Evolutionary conservation across 1,140 invertebrate genomes (phyloP).

Genomic region (Acromyrmex echinatior): DNA sequence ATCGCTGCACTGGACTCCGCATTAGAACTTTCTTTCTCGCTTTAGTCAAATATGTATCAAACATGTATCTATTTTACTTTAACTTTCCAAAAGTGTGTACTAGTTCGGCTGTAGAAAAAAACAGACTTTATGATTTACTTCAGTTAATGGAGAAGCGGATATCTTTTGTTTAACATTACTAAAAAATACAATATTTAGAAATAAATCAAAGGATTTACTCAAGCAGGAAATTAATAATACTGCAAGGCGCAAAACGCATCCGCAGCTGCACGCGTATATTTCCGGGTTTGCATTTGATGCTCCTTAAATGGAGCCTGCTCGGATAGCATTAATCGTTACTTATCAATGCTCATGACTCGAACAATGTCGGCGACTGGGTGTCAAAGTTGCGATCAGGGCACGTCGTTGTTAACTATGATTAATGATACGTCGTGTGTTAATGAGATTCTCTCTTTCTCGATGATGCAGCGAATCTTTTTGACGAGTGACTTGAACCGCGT

Average conservation of each 20-base stretch:
- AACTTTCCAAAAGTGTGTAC: too few species aligned
- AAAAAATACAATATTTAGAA: background rate
- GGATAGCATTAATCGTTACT: conserved; percentile 74
- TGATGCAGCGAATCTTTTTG: conserved; percentile 55
- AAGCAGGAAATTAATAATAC: background rate
- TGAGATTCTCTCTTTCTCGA: conserved; percentile 58
- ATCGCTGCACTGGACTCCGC: too few species aligned
- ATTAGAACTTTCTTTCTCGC: too few species aligned
- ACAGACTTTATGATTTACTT: too few species aligned
- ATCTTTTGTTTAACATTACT: background rate
- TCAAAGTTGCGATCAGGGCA: conserved; percentile 46
- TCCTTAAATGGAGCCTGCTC: conserved; percentile 2
- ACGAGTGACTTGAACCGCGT: background rate
- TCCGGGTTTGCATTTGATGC: background rate
- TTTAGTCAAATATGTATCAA: too few species aligned
- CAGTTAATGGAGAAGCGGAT: background rate
- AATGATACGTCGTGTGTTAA: conserved; percentile 73
- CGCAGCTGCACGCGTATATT: background rate
- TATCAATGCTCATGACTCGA: conserved; percentile 56
- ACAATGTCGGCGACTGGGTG: conserved; percentile 13
- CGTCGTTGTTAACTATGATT: conserved; percentile 79
- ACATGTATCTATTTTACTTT: too few species aligned
- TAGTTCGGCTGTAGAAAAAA: too few species aligned
- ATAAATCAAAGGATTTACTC: background rate
- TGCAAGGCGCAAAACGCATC: background rate